Percentiles rank a stretch among this genome's conserved stretches.
Evolutionary conservation across 2,113 vertebrate genomes (phyloP).

Genomic region (Diphyllodes magnificus): DNA sequence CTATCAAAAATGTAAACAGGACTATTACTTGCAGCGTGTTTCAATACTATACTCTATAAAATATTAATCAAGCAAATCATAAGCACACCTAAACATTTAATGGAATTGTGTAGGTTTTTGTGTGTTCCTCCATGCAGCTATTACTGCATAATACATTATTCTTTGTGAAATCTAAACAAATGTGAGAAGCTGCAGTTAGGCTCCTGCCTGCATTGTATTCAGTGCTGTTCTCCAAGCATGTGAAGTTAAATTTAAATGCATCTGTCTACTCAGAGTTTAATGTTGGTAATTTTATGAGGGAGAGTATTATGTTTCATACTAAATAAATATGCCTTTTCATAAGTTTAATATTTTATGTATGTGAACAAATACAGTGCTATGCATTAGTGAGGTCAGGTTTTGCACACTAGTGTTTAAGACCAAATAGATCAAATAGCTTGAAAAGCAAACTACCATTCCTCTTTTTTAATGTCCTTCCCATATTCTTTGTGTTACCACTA

Average conservation of each 20-base stretch:
- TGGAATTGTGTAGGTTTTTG: background rate
- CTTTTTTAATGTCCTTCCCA: background rate
- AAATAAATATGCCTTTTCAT: slow-evolving; percentile 23
- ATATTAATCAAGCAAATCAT: background rate
- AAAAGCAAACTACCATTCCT: background rate
- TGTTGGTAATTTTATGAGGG: slow-evolving; percentile 1
- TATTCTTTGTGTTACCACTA: background rate
- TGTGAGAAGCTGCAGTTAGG: background rate
- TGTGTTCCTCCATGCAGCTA: background rate
- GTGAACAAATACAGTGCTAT: background rate
- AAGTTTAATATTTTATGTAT: slow-evolving; percentile 6
- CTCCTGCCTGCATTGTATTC: background rate
- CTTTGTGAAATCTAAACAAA: slow-evolving; percentile 13
- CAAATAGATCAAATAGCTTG: background rate
- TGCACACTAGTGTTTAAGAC: background rate
- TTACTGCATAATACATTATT: background rate
- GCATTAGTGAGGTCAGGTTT: background rate
- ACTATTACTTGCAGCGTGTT: background rate
- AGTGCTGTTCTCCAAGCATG: background rate
- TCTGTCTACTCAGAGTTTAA: slow-evolving; percentile 35
- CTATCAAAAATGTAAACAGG: background rate
- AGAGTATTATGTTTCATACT: background rate
- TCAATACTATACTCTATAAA: background rate
- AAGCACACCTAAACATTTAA: background rate
- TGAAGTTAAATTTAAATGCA: slow-evolving; percentile 15